Percentiles rank a stretch among this genome's conserved stretches.
phyloP scores from a whole-genome alignment of 2,888 invertebrate species.

The Chrysomela aeneicollis region DNA sequence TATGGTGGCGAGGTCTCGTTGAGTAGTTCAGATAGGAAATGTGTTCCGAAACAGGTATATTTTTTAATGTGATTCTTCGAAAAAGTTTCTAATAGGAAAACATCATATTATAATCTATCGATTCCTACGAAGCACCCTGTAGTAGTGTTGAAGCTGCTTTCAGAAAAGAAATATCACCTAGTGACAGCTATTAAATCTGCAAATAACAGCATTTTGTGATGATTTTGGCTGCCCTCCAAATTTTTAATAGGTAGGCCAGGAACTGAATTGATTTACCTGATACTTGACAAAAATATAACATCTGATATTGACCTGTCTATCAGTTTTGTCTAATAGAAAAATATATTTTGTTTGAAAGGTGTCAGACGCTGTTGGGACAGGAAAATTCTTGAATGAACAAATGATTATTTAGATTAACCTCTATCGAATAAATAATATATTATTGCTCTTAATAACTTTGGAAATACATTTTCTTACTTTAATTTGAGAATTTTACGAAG shows the following conservation, averaged over 20 bases:
- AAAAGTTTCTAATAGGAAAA: neutral
- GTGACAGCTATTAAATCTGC: neutral
- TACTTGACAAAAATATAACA: conserved; percentile 22
- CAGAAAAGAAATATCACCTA: neutral
- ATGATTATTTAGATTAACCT: too few species aligned
- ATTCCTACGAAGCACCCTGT: neutral
- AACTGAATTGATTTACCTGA: conserved; percentile 11
- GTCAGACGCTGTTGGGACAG: conserved; percentile 5
- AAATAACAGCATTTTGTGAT: neutral
- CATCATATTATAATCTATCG: too few species aligned
- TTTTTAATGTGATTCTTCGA: conserved; percentile 16
- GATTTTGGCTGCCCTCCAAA: neutral
- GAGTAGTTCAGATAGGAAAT: conserved; percentile 33
- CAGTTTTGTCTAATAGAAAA: conserved; percentile 9
- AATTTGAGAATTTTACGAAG: too few species aligned
- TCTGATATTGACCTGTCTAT: conserved; percentile 19
- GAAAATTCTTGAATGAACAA: neutral
- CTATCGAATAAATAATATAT: too few species aligned
- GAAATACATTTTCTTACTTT: too few species aligned
- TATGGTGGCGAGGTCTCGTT: conserved; percentile 34
- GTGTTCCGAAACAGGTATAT: conserved; percentile 22
- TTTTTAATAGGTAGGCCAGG: neutral
- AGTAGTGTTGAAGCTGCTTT: neutral
- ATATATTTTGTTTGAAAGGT: conserved; percentile 17
- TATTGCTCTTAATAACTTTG: too few species aligned